A percentile compares a stretch with the other conserved stretches of the same genome.
Conservation (phyloP, 2,113 vertebrate genomes). For the Otocyon megalotis region DNA sequence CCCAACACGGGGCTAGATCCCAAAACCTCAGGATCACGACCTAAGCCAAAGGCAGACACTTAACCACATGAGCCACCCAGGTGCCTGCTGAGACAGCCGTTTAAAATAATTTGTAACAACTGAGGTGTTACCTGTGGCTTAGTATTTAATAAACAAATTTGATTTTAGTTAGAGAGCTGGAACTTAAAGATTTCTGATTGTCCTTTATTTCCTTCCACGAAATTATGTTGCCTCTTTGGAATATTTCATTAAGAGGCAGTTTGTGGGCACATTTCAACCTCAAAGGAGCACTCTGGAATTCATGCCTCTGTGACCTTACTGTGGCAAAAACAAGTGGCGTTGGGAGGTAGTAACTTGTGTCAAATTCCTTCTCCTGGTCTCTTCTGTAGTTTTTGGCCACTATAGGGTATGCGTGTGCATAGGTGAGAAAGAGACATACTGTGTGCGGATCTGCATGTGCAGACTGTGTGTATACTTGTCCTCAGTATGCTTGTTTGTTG, state of each 20-base stretch:
- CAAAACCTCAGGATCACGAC: neutral
- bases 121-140: neutral
- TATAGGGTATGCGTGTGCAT: neutral
- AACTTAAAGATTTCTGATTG: slow-evolving; percentile 40
- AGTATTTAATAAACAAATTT: slow-evolving; percentile 10
- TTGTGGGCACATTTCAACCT: neutral
- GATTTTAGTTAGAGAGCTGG: neutral
- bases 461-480: no score
- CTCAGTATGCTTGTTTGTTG: neutral
- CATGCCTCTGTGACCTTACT: slow-evolving; percentile 24
- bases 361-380: neutral
- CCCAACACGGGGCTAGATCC: no score
- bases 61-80: neutral
- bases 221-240: slow-evolving; percentile 27
- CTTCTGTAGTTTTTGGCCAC: neutral
- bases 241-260: slow-evolving; percentile 46
- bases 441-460: neutral
- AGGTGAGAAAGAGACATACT: neutral
- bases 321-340: slow-evolving; percentile 54
- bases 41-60: neutral
- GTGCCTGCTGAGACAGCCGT: neutral
- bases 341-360: slow-evolving; percentile 23
- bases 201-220: neutral
- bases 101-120: neutral
- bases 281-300: slow-evolving; percentile 43